phyloP scores from a whole-genome alignment of 2,888 invertebrate genomes.

The Mantis religiosa region DNA sequence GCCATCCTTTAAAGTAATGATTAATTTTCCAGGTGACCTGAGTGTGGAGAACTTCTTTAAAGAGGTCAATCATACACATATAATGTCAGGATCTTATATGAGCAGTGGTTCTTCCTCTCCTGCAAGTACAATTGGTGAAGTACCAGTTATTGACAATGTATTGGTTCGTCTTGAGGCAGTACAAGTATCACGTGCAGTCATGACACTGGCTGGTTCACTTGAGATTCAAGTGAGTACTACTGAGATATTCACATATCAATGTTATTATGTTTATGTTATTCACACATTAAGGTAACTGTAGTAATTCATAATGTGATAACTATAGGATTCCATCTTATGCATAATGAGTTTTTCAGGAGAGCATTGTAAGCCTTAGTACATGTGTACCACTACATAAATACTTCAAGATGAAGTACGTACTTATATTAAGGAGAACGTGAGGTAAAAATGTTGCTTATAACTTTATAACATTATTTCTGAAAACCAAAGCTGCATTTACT shows the following conservation, averaged over 20 bases:
- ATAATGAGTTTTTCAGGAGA: too few species aligned
- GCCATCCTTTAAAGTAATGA: too few species aligned
- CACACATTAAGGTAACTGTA: too few species aligned
- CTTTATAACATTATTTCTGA: too few species aligned
- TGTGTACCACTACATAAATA: too few species aligned
- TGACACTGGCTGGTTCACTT: slow-evolving; percentile 66
- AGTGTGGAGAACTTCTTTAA: slow-evolving; percentile 77
- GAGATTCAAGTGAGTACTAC: slow-evolving; percentile 59
- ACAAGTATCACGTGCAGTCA: slow-evolving; percentile 63
- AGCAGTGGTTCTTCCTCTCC: not conserved
- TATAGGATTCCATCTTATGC: too few species aligned
- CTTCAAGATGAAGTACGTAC: too few species aligned
- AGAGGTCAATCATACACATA: slow-evolving; percentile 45
- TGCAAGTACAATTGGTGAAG: not conserved
- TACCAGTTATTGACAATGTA: slow-evolving; percentile 63
- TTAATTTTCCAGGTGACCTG: slow-evolving; percentile 57
- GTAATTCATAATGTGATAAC: too few species aligned
- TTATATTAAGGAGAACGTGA: too few species aligned
- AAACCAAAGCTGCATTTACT: too few species aligned
- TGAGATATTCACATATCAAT: not conserved
- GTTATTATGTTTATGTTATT: not conserved
- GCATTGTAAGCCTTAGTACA: too few species aligned
- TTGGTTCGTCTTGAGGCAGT: slow-evolving; percentile 64
- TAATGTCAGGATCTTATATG: not conserved
- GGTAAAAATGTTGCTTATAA: too few species aligned